Conservation (phyloP, 2,888 invertebrate genomes). For the Cynaeus angustus region DNA sequence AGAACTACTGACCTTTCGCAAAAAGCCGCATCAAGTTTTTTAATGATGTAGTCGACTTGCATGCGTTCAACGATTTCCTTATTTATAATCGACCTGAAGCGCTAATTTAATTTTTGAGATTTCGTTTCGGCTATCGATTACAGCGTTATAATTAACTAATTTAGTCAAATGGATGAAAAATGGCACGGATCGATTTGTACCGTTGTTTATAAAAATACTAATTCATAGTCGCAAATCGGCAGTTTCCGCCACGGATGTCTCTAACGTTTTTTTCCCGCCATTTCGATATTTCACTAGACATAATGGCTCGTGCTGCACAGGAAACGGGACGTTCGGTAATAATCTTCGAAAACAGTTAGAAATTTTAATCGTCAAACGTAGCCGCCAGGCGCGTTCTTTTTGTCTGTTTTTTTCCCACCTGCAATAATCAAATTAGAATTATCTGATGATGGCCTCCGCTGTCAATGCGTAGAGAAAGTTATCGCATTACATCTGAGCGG, state of each 20-base stretch:
- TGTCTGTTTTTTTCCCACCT: not conserved
- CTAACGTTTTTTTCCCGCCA: constrained; percentile 10
- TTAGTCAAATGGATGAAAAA: constrained; percentile 29
- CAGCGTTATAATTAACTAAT: constrained; percentile 26
- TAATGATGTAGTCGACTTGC: constrained; percentile 44
- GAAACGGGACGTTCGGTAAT: constrained; percentile 28
- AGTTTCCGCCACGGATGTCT: constrained; percentile 32
- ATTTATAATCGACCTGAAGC: constrained; percentile 41
- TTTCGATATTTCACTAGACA: constrained; percentile 40
- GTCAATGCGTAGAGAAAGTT: constrained; percentile 36
- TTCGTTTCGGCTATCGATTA: constrained; percentile 36
- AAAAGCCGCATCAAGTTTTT: constrained; percentile 45
- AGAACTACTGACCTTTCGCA: constrained; percentile 49
- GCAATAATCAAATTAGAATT: constrained; percentile 29
- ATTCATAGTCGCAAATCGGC: constrained; percentile 22
- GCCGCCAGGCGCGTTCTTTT: constrained; percentile 13
- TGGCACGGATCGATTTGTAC: not conserved
- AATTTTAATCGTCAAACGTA: constrained; percentile 32
- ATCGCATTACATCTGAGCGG: constrained; percentile 34
- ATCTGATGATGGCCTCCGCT: constrained; percentile 4
- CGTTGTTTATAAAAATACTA: constrained; percentile 1
- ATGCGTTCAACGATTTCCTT: constrained; percentile 36
- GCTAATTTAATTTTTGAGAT: constrained; percentile 40
- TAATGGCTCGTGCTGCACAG: constrained; percentile 45
- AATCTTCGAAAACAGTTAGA: constrained; percentile 33